Base-by-base conservation (phyloP, 2,888 invertebrate genomes). In the Machimus atricapillus region DNA sequence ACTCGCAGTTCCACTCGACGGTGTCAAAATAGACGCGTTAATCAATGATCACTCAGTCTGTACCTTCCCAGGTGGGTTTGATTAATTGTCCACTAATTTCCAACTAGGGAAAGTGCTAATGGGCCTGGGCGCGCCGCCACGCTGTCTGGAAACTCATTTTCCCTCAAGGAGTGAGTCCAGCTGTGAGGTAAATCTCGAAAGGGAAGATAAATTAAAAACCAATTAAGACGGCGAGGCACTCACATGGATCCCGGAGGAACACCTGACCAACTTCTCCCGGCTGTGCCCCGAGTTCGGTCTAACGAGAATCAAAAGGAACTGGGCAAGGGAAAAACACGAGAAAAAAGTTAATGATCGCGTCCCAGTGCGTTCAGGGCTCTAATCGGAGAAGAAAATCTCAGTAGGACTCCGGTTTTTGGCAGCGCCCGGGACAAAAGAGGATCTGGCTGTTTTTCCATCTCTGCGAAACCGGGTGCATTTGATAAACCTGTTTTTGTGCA, bases 21-120 rank as follows among this genome's bases (percentile, higher is more conserved):
- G 40, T 86, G 86, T 86, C 86, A 86, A 86, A 86, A 86, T 78
- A 86, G 82, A 81, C 19, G 66, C 82, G 82, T 82, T 82, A 58
- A 82, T 82, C 66, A 82, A 82, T 58, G 66, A 86, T 77, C 31
- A 66, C 31, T 34, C 40, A 37, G n/a, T 7, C n/a, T 5, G 4
- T 37, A n/a, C 76, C 34, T 31, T 19, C 78, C 78, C 78, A n/a
- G 34, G 27, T 12, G 12, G 9, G n/a, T 82, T 82, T 82, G 82
- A 82, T 82, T 82, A 82, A 82, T 82, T 82, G 52, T 34, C 31
- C 56, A 56, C 81, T 81, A 81, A 85, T 74, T 66, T 73, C 43
- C 14, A 31, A 2, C 31, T 8, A 74, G 85, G 85, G 85, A 31
- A 76, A 74, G 27, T 40, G 23, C 40, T 85, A 85, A 76, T 85